Percentiles rank a stretch among this genome's conserved stretches.
phyloP scores from a whole-genome alignment of 2,888 invertebrate species.

The Melieria crassipennis region DNA sequence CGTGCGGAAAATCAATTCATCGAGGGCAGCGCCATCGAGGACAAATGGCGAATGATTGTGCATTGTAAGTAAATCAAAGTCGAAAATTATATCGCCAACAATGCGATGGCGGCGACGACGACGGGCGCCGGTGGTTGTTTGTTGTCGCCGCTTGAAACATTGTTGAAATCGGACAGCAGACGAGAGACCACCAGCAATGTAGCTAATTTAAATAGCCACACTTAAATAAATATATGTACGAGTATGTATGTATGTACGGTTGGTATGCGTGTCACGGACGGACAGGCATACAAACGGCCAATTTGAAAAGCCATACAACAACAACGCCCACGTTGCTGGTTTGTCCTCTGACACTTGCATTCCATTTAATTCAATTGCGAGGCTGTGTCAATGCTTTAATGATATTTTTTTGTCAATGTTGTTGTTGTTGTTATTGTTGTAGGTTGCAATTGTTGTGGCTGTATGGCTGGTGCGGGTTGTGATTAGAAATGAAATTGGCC shows the following conservation, averaged over 20 bases:
- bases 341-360: slow-evolving; percentile 44
- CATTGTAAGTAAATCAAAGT: slow-evolving; percentile 77
- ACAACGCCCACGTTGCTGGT: slow-evolving; percentile 17
- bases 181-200: background rate
- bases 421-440: slow-evolving; percentile 26
- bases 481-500: slow-evolving; percentile 49
- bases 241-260: background rate
- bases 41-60: slow-evolving; percentile 87
- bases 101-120: background rate
- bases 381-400: slow-evolving; percentile 49
- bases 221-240: slow-evolving; percentile 13
- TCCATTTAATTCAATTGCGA: slow-evolving; percentile 53
- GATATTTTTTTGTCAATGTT: slow-evolving; percentile 37
- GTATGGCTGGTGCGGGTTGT: slow-evolving; percentile 29
- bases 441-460: slow-evolving; percentile 17
- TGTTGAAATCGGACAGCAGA: too few relatives aligned
- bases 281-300: background rate
- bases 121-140: too few relatives aligned
- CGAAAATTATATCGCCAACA: background rate
- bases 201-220: slow-evolving; percentile 28
- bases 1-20: slow-evolving; percentile 88
- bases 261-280: background rate
- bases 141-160: too few relatives aligned
- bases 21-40: slow-evolving; percentile 83
- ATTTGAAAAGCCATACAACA: slow-evolving; percentile 22